Conservation (phyloP, 2,113 vertebrate genomes). For the Dendrocopos noguchii region DNA sequence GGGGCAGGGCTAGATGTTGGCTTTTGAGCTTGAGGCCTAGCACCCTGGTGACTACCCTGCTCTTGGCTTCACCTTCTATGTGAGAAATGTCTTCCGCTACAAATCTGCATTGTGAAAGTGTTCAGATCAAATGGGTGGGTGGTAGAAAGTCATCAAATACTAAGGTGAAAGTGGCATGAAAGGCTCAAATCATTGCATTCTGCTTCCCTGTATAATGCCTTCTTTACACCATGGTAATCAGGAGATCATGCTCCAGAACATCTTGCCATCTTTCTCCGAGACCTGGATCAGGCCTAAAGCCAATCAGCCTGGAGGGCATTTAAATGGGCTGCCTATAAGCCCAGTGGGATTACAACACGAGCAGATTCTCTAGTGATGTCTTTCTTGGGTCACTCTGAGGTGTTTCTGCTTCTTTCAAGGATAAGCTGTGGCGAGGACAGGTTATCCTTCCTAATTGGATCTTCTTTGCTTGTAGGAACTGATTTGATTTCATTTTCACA, state of each 20-base stretch:
- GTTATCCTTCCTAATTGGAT: neutral
- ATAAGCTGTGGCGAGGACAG: neutral
- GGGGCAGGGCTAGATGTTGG: neutral
- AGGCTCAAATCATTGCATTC: neutral
- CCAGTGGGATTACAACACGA: neutral
- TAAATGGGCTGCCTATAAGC: neutral
- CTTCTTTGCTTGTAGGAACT: neutral
- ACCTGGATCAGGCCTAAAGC: neutral
- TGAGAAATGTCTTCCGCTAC: neutral
- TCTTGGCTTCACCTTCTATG: neutral
- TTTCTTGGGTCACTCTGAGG: neutral
- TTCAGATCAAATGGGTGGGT: neutral
- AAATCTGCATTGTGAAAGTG: neutral
- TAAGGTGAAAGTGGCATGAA: neutral
- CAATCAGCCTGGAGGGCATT: neutral
- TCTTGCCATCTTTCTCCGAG: neutral
- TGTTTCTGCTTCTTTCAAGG: neutral
- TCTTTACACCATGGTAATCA: neutral
- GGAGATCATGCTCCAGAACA: neutral
- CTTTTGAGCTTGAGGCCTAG: neutral
- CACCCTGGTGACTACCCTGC: neutral
- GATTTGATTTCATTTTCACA: neutral
- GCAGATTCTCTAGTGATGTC: neutral
- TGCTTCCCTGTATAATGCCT: neutral
- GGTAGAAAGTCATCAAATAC: neutral